Base-by-base conservation (phyloP, 23 tunicate genomes). In the Trididemnum clinides region DNA sequence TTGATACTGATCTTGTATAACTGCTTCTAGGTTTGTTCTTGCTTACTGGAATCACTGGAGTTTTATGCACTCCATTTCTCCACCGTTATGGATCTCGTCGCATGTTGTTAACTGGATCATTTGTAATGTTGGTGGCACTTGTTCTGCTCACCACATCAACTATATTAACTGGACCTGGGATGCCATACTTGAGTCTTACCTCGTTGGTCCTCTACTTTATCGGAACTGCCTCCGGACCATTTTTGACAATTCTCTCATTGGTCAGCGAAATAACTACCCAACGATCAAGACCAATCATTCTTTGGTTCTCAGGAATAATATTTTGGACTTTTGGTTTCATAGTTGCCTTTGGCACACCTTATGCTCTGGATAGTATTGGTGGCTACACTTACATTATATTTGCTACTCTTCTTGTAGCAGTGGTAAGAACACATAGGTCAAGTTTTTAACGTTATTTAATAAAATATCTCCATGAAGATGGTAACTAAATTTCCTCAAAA, bases 311-410 rank as follows among this genome's bases (percentile, higher is more conserved):
- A 30, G 90, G 90, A 2, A 76, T 77, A 5, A 64, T 63, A 20
- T 86, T 57, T 29, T 86, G 84, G 84, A n/a, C 39, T 4, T 0
- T 57, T 25, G 90, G 39, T 2, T 15, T 59, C 23, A 29, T 64
- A 15, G 73, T 57, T 0, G 63, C 77, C 20, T 59, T 78, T 7
- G 84, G 64, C 18, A 4, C 81, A n/a, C 90, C 90, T 36, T 86
- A 59, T 77, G 22, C 84, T 12, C 69, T 78, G 6, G 62, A 49
- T 18, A 38, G 57, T 26, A 50, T 83, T 63, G 84, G 84, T 18
- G 90, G 72, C 25, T 86, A 78, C 75, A 82, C 90, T 20, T 86
- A 86, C 58, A 38, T 86, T 5, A 83, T 82, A 15, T 86, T 76
- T 44, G 26, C 64, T 57, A 0, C 64, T 6, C 1, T 59, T 3